Percentiles rank a stretch among this genome's conserved stretches.
phyloP scores from a whole-genome alignment of 1,140 invertebrate species.

The Spodoptera frugiperda region DNA sequence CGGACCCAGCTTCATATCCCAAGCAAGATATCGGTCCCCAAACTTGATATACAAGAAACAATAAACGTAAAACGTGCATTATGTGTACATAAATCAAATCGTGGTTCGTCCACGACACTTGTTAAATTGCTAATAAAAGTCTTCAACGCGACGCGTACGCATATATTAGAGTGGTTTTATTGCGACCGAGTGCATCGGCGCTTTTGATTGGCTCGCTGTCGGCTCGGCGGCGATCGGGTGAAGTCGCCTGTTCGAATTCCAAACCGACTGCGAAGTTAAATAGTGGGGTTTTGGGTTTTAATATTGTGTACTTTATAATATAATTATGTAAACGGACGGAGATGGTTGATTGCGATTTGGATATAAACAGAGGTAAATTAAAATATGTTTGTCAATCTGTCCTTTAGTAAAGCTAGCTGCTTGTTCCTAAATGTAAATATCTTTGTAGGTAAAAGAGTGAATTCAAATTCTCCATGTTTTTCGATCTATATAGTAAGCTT shows the following conservation, averaged over 20 bases:
- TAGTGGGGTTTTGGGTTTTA: conserved; percentile 11
- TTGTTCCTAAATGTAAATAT: too few relatives aligned
- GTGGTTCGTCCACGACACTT: conserved; percentile 73
- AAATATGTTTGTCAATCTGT: neutral
- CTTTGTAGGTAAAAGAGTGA: too few relatives aligned
- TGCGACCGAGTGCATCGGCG: conserved; percentile 61
- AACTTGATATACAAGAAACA: conserved; percentile 79
- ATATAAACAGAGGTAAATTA: too few relatives aligned
- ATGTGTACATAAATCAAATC: conserved; percentile 80
- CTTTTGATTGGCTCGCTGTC: conserved; percentile 46
- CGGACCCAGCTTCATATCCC: conserved; percentile 1
- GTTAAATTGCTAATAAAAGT: conserved; percentile 83
- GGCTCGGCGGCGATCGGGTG: conserved; percentile 32
- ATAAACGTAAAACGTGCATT: conserved; percentile 77
- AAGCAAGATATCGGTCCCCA: conserved; percentile 67
- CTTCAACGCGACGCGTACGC: conserved; percentile 73
- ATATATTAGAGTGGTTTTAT: conserved; percentile 79
- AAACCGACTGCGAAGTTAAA: conserved; percentile 32
- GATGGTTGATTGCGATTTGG: too few relatives aligned
- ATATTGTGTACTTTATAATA: neutral
- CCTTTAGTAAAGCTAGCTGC: neutral
- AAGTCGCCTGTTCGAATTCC: conserved; percentile 43
- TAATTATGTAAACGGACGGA: too few relatives aligned
- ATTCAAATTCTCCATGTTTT: too few relatives aligned
- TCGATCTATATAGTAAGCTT: too few relatives aligned